Conservation (phyloP, 2,797 vertebrate species). For the Chaetophractus vellerosus region DNA sequence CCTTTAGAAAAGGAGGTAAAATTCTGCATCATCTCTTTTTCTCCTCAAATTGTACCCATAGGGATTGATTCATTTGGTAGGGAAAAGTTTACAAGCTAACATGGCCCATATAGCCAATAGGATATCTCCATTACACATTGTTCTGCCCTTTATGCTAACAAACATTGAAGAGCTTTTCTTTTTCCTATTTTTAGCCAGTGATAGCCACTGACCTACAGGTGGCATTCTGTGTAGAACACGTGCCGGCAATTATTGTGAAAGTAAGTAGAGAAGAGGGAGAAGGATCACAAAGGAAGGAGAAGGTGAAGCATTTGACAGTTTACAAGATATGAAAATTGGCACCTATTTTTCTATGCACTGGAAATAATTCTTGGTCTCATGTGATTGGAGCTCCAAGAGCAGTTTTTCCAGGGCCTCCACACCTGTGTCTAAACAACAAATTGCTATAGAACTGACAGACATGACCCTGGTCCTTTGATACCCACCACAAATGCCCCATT, state of each 20-base stretch:
- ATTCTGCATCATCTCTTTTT: neutral
- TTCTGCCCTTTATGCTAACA: neutral
- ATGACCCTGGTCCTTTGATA: neutral
- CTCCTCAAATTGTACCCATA: neutral
- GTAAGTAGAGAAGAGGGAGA: slow-evolving; percentile 30
- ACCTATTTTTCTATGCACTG: neutral
- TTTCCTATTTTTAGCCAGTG: neutral
- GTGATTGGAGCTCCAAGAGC: neutral
- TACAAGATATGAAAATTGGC: slow-evolving; percentile 54
- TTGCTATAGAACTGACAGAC: neutral
- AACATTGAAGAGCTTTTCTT: neutral
- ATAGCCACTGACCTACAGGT: neutral
- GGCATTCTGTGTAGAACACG: neutral
- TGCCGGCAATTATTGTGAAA: slow-evolving; percentile 51
- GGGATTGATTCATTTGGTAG: neutral
- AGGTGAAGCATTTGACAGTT: slow-evolving; percentile 15
- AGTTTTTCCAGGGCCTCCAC: slow-evolving; percentile 29
- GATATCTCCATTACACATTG: neutral
- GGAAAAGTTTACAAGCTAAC: slow-evolving; percentile 8
- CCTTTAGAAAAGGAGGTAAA: neutral
- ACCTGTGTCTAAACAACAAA: neutral
- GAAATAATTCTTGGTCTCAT: slow-evolving; percentile 35
- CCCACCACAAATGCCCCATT: neutral
- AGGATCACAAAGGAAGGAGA: neutral
- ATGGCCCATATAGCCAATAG: neutral